These are phyloP conservation scores for Lichenostomus cassidix DNA, from an alignment of 2,113 vertebrate species.

Conservation along the genomic window DNA sequence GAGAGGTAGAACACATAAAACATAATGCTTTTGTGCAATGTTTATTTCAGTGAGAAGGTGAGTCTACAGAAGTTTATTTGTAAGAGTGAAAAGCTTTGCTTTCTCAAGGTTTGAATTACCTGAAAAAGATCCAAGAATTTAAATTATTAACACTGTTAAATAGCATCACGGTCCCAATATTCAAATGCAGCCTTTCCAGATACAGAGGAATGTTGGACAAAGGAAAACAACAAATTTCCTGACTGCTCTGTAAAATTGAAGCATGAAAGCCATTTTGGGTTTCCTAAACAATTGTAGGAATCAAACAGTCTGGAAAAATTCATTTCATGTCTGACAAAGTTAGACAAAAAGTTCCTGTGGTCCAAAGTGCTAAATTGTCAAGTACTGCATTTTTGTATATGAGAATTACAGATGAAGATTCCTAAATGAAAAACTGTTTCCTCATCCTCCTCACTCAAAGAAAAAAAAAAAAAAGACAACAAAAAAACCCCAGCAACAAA, in stretches of 20 bases:
- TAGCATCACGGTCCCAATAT: not conserved
- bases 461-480: no score
- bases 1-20: not conserved
- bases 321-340: not conserved
- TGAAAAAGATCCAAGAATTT: not conserved
- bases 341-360: not conserved
- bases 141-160: not conserved
- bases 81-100: not conserved
- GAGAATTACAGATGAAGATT: not conserved
- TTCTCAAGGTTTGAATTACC: not conserved
- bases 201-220: not conserved
- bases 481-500: no score
- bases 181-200: not conserved
- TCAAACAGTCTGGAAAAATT: conserved; percentile 32
- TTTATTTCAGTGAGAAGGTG: not conserved
- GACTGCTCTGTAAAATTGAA: not conserved
- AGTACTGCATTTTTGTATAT: not conserved
- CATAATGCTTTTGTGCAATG: not conserved
- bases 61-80: not conserved
- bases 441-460: not conserved
- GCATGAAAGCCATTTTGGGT: not conserved
- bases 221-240: conserved; percentile 9
- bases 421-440: not conserved
- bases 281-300: conserved; percentile 35
- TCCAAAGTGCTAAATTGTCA: not conserved